Evolutionary conservation across 2,797 vertebrate genomes (phyloP).

Genomic region (Enteromius fasciolatus): DNA sequence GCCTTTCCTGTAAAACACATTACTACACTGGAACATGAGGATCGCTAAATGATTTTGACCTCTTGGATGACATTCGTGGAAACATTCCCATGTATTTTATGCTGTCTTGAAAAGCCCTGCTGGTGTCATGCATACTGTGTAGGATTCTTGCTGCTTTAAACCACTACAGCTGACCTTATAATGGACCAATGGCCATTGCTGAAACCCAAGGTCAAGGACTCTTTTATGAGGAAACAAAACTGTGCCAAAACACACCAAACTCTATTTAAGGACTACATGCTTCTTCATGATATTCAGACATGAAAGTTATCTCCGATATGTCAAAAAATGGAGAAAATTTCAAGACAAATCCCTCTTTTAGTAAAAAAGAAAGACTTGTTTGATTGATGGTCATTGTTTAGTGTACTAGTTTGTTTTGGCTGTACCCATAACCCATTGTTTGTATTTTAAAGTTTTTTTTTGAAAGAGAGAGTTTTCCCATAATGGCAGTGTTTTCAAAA

Average conservation of each 20-base stretch:
- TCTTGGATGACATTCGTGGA: constrained; percentile 42
- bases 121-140: constrained; percentile 66
- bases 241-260: constrained; percentile 59
- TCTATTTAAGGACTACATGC: constrained; percentile 36
- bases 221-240: constrained; percentile 44
- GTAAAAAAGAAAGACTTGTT: constrained; percentile 45
- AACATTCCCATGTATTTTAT: constrained; percentile 52
- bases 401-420: constrained; percentile 51
- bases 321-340: constrained; percentile 48
- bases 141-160: constrained; percentile 54
- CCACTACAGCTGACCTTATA: constrained; percentile 27
- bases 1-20: constrained; percentile 41
- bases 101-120: constrained; percentile 73
- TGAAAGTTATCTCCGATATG: constrained; percentile 24
- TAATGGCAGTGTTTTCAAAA: constrained; percentile 11
- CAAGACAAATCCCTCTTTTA: constrained; percentile 61
- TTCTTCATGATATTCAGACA: constrained; percentile 39
- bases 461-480: constrained; percentile 7
- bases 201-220: constrained; percentile 47
- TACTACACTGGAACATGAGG: constrained; percentile 47
- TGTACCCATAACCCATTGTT: constrained; percentile 41
- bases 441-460: constrained; percentile 22
- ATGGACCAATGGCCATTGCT: constrained; percentile 45
- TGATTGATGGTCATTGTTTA: constrained; percentile 61
- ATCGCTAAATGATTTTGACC: constrained; percentile 46